These are phyloP conservation scores for Hirtodrosophila cameraria DNA, from an alignment of 2,888 invertebrate species.

Conservation along the genomic window DNA sequence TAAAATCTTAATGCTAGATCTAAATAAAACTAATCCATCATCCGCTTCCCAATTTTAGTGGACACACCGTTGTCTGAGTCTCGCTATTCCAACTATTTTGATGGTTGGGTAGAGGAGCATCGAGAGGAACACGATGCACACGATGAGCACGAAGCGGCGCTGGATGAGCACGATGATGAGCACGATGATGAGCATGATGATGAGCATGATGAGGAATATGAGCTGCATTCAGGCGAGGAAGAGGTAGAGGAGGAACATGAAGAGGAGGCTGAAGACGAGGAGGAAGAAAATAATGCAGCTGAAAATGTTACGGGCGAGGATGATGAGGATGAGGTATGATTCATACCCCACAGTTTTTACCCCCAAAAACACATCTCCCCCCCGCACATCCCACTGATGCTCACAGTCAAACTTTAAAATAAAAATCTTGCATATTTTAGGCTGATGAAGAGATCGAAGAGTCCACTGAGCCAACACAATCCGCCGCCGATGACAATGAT, in stretches of 20 bases:
- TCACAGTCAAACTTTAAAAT: too few species aligned
- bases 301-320: slow-evolving; percentile 73
- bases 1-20: too few species aligned
- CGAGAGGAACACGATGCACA: slow-evolving; percentile 82
- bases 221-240: slow-evolving; percentile 59
- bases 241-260: slow-evolving; percentile 45
- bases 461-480: slow-evolving; percentile 42
- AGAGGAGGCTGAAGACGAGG: slow-evolving; percentile 39
- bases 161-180: slow-evolving; percentile 82
- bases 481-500: slow-evolving; percentile 54
- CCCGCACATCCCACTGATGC: too few species aligned
- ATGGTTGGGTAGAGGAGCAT: slow-evolving; percentile 89
- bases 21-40: too few species aligned
- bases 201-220: slow-evolving; percentile 53
- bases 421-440: not conserved
- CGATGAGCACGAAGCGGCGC: slow-evolving; percentile 76
- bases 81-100: slow-evolving; percentile 89
- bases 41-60: slow-evolving; percentile 84
- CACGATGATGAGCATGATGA: slow-evolving; percentile 81
- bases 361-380: too few species aligned
- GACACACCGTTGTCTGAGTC: slow-evolving; percentile 87
- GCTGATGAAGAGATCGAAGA: slow-evolving; percentile 47
- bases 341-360: too few species aligned
- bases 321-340: slow-evolving; percentile 80
- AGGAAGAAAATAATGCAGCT: slow-evolving; percentile 69